Conservation (phyloP, 1,140 invertebrate species). For the Ptiloglossa arizonensis region DNA sequence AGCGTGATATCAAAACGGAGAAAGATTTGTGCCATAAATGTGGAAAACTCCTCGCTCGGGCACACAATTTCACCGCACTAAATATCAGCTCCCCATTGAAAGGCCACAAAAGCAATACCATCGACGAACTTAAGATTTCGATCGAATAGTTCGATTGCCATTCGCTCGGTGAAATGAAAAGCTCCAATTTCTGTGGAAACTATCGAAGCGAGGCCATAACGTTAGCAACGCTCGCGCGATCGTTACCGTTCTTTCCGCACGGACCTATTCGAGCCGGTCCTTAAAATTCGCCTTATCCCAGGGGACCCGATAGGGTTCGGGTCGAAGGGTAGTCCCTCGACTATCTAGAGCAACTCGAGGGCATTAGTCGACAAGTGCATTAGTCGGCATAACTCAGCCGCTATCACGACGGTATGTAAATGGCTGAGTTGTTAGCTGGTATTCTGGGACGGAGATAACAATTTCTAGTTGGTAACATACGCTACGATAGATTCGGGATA, state of each 20-base stretch:
- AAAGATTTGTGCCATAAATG: neutral
- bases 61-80: neutral
- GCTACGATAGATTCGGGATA: neutral
- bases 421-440: slow-evolving; percentile 65
- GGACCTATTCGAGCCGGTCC: neutral
- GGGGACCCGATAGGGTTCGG: neutral
- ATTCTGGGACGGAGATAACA: slow-evolving; percentile 19
- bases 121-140: neutral
- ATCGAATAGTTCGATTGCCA: neutral
- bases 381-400: slow-evolving; percentile 67
- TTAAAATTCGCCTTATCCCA: slow-evolving; percentile 15
- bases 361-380: slow-evolving; percentile 60
- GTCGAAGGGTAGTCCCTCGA: neutral
- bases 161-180: neutral
- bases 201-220: slow-evolving; percentile 5
- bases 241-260: slow-evolving; percentile 1
- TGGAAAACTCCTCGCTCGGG: neutral
- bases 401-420: slow-evolving; percentile 69
- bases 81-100: neutral
- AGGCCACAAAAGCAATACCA: slow-evolving; percentile 9
- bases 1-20: neutral
- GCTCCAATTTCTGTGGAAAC: neutral
- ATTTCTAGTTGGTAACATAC: slow-evolving; percentile 12
- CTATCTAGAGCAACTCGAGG: slow-evolving; percentile 24
- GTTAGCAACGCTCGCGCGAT: neutral